Percentiles rank a stretch among this genome's conserved stretches.
Evolutionary conservation across 2,888 invertebrate genomes (phyloP).

Genomic region (Apodemia duryi): DNA sequence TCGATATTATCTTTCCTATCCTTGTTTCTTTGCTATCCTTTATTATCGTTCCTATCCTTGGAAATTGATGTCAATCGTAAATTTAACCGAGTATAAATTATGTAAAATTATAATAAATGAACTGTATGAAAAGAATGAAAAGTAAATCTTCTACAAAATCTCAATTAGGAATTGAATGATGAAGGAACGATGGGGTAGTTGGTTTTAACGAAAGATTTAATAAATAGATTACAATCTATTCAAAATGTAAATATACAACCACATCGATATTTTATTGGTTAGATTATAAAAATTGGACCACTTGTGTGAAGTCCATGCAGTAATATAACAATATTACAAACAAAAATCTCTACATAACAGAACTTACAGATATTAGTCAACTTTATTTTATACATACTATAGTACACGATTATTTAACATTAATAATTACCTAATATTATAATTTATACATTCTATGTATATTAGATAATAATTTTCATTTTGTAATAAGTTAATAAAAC

Average conservation of each 20-base stretch:
- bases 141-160: background rate
- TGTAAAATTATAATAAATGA: background rate
- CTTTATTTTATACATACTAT: slow-evolving; percentile 78
- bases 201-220: slow-evolving; percentile 71
- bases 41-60: too few relatives aligned
- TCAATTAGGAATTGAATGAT: background rate
- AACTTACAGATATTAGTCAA: slow-evolving; percentile 79
- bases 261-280: slow-evolving; percentile 79
- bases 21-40: too few relatives aligned
- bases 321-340: slow-evolving; percentile 79
- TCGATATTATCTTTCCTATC: too few relatives aligned
- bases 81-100: background rate
- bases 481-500: slow-evolving; percentile 79
- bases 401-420: slow-evolving; percentile 76
- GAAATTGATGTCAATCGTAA: too few relatives aligned
- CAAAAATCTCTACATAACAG: slow-evolving; percentile 79
- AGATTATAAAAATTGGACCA: slow-evolving; percentile 79
- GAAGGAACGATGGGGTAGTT: slow-evolving; percentile 49
- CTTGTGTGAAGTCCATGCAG: slow-evolving; percentile 69
- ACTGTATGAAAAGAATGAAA: background rate
- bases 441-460: slow-evolving; percentile 76
- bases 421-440: slow-evolving; percentile 68
- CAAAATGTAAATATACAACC: slow-evolving; percentile 79
- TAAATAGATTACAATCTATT: slow-evolving; percentile 77
- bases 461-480: slow-evolving; percentile 73